A percentile compares a stretch with the other conserved stretches of the same genome.
These are phyloP conservation scores for Aradus depressus DNA, from an alignment of 2,888 invertebrate genomes.

Conservation along the genomic window DNA sequence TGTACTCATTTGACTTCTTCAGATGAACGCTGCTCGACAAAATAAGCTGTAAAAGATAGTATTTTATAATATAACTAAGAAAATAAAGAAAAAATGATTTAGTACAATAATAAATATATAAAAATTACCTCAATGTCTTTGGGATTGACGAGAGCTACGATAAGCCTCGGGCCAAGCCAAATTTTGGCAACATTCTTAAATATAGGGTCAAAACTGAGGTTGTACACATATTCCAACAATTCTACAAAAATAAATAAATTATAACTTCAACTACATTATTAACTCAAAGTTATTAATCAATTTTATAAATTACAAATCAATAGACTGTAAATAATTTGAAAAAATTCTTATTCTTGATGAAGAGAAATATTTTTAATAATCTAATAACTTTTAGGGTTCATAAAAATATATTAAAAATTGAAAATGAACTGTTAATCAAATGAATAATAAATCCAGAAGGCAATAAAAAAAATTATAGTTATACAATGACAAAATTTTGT, in stretches of 20 bases:
- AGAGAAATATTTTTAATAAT: no score
- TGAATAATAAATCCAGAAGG: no score
- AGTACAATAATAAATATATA: background rate
- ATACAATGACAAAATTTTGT: no score
- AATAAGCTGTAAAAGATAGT: slow-evolving; percentile 30
- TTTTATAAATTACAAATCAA: no score
- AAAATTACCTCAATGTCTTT: slow-evolving; percentile 25
- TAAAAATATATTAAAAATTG: background rate
- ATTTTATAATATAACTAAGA: background rate
- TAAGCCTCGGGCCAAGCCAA: slow-evolving; percentile 23
- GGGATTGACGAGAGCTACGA: slow-evolving; percentile 21
- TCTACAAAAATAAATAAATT: slow-evolving; percentile 20
- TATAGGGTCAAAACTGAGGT: slow-evolving; percentile 16
- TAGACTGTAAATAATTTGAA: no score
- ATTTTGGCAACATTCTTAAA: slow-evolving; percentile 22
- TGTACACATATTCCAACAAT: slow-evolving; percentile 16
- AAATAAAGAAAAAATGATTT: background rate
- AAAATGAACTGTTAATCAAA: no score
- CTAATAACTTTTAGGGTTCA: no score
- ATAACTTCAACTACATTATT: no score
- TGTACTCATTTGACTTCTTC: slow-evolving; percentile 37
- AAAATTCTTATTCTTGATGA: no score
- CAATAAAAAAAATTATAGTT: no score
- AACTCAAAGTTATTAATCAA: no score
- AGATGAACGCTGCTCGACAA: slow-evolving; percentile 36